Percentiles rank a stretch among this genome's conserved stretches.
Conservation (phyloP, 2,113 vertebrate species). For the Aspiorhynchus laticeps region DNA sequence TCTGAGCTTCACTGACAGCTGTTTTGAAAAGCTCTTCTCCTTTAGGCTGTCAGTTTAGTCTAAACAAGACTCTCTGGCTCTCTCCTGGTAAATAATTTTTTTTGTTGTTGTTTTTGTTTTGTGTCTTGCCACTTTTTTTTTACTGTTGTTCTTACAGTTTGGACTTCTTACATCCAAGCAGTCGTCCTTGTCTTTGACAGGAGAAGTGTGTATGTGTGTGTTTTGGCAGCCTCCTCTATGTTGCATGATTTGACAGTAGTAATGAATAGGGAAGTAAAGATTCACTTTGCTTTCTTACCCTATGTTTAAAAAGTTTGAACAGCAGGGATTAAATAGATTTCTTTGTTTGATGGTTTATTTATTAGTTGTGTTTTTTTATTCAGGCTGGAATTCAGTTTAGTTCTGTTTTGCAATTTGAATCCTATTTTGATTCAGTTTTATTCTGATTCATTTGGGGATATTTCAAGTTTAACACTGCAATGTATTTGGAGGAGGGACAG, state of each 20-base stretch:
- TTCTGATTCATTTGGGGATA: neutral
- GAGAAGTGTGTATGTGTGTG: constrained; percentile 10
- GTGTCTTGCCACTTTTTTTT: constrained; percentile 55
- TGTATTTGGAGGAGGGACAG: neutral
- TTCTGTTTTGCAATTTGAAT: neutral
- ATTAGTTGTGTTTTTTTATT: neutral
- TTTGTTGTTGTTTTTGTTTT: constrained; percentile 53
- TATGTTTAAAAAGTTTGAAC: neutral
- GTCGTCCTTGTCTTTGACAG: constrained; percentile 29
- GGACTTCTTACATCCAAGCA: constrained; percentile 10
- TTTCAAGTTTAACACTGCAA: neutral
- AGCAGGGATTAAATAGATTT: neutral
- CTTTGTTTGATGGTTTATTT: constrained; percentile 14
- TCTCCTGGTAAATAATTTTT: constrained; percentile 37
- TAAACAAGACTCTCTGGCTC: constrained; percentile 52
- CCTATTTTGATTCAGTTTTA: neutral
- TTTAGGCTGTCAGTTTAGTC: constrained; percentile 65
- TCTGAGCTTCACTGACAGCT: constrained; percentile 73
- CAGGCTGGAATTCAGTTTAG: neutral
- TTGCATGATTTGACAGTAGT: constrained; percentile 17
- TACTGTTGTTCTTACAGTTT: constrained; percentile 28
- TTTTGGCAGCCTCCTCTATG: constrained; percentile 10
- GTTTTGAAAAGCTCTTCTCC: constrained; percentile 62
- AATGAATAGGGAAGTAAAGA: constrained; percentile 24
- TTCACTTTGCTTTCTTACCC: neutral